phyloP scores from a whole-genome alignment of 2,888 invertebrate genomes.

The Orthosia cruda region DNA sequence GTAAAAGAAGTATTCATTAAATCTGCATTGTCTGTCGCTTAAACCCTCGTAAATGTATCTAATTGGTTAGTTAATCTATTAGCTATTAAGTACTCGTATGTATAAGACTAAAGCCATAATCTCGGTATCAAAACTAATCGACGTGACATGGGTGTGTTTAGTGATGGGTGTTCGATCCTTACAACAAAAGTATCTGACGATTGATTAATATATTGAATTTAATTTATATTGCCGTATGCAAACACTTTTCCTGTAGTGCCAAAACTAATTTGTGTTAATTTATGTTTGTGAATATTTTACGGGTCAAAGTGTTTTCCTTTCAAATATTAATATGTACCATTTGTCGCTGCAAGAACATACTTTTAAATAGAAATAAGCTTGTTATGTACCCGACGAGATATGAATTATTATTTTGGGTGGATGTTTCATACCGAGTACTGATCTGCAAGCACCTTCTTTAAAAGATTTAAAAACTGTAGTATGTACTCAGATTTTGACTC shows the following conservation, averaged over 20 bases:
- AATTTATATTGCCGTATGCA: slow-evolving; percentile 50
- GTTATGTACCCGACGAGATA: not conserved
- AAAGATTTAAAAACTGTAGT: not conserved
- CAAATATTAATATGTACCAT: not conserved
- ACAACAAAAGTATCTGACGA: not conserved
- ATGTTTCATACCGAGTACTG: not conserved
- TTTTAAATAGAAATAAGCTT: slow-evolving; percentile 5
- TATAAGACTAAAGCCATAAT: not conserved
- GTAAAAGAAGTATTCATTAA: not conserved
- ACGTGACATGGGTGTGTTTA: slow-evolving; percentile 18
- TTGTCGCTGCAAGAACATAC: not conserved
- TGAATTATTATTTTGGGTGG: not conserved
- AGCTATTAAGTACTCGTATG: not conserved
- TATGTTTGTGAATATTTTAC: slow-evolving; percentile 14
- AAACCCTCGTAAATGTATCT: not conserved
- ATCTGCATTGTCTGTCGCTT: not conserved
- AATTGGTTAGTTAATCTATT: not conserved
- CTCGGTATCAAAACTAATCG: slow-evolving; percentile 8
- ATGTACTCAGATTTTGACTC: not conserved
- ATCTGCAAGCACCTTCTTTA: not conserved
- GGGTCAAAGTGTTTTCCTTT: not conserved
- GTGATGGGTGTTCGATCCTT: slow-evolving; percentile 4
- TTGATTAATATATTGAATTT: not conserved
- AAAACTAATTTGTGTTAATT: slow-evolving; percentile 22
- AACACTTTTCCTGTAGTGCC: slow-evolving; percentile 38